A percentile compares a stretch with the other conserved stretches of the same genome.
Conservation (phyloP, 2,797 vertebrate species). For the Picus viridis region DNA sequence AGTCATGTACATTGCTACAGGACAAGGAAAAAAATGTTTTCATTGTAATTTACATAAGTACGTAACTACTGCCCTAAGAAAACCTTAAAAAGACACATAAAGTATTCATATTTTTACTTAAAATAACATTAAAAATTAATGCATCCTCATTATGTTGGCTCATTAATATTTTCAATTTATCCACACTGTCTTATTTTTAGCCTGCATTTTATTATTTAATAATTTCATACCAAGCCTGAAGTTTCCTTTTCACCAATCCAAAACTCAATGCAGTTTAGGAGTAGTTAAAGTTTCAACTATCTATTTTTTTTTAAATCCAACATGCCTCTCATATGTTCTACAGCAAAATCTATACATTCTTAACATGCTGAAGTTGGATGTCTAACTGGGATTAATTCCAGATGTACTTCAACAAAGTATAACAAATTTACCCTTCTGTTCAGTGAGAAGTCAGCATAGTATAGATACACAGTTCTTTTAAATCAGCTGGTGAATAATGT, state of each 20-base stretch:
- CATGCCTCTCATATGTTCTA: neutral
- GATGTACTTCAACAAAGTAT: neutral
- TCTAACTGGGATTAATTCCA: neutral
- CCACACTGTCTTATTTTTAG: conserved; percentile 32
- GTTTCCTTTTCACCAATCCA: neutral
- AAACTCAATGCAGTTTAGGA: neutral
- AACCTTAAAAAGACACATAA: conserved; percentile 58
- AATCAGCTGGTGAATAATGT: neutral
- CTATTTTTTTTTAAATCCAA: too few species aligned
- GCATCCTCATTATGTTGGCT: conserved; percentile 13
- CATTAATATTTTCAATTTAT: conserved; percentile 68
- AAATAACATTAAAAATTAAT: conserved; percentile 72
- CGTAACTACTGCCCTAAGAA: conserved; percentile 20
- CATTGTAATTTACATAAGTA: conserved; percentile 25
- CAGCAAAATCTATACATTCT: neutral
- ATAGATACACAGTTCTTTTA: neutral
- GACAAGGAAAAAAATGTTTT: conserved; percentile 29
- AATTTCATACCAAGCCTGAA: neutral
- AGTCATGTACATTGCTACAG: neutral
- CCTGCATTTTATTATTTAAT: conserved; percentile 44
- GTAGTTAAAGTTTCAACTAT: neutral
- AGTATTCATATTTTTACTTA: conserved; percentile 73
- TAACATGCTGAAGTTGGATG: neutral
- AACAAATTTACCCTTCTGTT: neutral
- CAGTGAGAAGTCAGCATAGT: neutral